These are phyloP conservation scores for Elaphurus davidianus DNA, from an alignment of 2,113 vertebrate genomes.

Conservation along the genomic window DNA sequence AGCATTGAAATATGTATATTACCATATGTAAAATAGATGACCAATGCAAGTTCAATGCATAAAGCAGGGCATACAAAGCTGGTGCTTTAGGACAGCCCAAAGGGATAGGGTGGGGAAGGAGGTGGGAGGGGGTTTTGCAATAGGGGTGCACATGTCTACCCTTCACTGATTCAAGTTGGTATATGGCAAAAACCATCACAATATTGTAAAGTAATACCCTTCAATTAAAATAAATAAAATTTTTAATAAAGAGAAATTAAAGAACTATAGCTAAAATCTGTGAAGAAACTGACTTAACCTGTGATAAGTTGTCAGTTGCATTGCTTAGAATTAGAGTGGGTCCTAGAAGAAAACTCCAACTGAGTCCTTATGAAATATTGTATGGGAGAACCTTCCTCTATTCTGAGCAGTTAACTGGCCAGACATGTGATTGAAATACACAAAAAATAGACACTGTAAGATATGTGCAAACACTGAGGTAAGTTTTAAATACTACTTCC, in stretches of 20 bases:
- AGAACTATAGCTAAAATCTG: not conserved
- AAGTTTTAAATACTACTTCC: not conserved
- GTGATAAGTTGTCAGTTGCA: not conserved
- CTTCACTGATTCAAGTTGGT: not conserved
- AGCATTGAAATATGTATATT: not conserved
- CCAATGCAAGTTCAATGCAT: not conserved
- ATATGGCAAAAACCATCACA: not conserved
- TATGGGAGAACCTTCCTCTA: not conserved
- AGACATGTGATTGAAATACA: not conserved
- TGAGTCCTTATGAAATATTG: not conserved
- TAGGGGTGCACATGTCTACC: not conserved
- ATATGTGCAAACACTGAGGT: not conserved
- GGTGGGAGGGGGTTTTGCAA: not conserved
- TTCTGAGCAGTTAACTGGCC: not conserved
- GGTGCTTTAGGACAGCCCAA: not conserved
- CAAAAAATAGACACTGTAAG: not conserved
- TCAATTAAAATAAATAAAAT: not conserved
- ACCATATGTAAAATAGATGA: not conserved
- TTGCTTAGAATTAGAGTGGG: not conserved
- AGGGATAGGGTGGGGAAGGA: not conserved
- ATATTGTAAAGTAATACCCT: not conserved
- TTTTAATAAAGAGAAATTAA: not conserved
- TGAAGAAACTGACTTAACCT: not conserved
- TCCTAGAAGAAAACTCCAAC: not conserved
- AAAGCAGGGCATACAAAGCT: not conserved